phyloP scores from a whole-genome alignment of 2,888 invertebrate species.

The Melitaea athalia region DNA sequence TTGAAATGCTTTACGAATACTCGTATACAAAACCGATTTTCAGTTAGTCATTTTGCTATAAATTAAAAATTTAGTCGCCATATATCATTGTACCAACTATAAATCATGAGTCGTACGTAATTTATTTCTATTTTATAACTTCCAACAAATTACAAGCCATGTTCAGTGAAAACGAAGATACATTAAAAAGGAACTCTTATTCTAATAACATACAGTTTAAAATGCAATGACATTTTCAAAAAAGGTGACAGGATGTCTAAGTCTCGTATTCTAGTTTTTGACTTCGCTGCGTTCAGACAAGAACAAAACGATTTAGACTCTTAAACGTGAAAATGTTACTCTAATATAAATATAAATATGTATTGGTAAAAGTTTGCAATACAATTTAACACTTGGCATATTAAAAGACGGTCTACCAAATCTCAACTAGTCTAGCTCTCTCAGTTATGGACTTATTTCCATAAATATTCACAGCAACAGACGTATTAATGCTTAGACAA shows the following conservation, averaged over 20 bases:
- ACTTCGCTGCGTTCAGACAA: conserved; percentile 1
- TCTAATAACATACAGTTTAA: background rate
- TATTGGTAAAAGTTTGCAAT: background rate
- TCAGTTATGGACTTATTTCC: no score
- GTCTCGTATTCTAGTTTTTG: conserved; percentile 5
- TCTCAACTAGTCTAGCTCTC: no score
- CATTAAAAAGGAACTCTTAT: background rate
- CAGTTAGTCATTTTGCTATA: background rate
- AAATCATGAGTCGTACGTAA: conserved; percentile 1
- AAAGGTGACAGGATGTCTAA: conserved; percentile 8
- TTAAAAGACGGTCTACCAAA: no score
- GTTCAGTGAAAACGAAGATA: conserved; percentile 1
- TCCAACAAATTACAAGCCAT: conserved; percentile 1
- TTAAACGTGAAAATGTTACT: background rate
- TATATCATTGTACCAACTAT: conserved; percentile 5
- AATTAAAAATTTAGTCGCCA: background rate
- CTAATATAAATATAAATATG: background rate
- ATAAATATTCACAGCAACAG: no score
- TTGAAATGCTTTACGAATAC: background rate
- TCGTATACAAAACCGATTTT: background rate
- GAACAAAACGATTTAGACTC: background rate
- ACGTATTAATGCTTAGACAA: no score
- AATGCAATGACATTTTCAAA: conserved; percentile 7
- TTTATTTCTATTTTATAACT: conserved; percentile 7
- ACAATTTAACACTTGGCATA: no score